Evolutionary conservation across 92 coral and sea anemone species (phyloP), one percentile per base, ranked within the genome.

Genomic region (Epizoanthus stellaris): DNA sequence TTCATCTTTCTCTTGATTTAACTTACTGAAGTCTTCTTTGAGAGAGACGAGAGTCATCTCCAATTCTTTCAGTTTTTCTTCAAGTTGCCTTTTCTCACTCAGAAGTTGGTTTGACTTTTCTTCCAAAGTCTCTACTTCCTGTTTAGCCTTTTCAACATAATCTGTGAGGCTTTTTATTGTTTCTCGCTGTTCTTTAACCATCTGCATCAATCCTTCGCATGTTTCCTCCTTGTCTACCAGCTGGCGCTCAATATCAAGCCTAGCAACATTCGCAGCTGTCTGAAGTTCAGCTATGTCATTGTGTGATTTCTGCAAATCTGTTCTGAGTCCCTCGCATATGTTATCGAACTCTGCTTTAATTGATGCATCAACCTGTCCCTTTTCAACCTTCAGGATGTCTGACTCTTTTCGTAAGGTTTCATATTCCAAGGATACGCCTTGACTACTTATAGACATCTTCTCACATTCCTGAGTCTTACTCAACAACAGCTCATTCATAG

Each of bases 211-310:
- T 23, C 93, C 91, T 49, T 94, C 95, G 66, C 90, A 89, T 73
- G 92, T 93, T 60, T 93, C 97, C 45, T 93, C 97, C 66, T 89
- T 93, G 14, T 93, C 97, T 5, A 88, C 49, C 16, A 85, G 88
- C 40, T 76, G 76, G 60, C 82, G 92, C 62, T 93, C 97, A 39
- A 91, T 70, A 58, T 80, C 91, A 19, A 88, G 80, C 16, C 91
- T 75, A 38, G 87, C 74, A n/a, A 88, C 91, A 58, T 83, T 70
- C 65, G 85, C 59, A 49, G 88, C 38, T 36, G 87, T 72, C 17
- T 76, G 67, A 30, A 88, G 66, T 70, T 88, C 91, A 25, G 80
- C 80, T 53, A 67, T 88, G 20, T 88, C 85, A 36, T 42, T 45
- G 21, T 82, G 75, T 1, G 82, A 84, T 62, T 84, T 83, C 80